Percentiles rank a stretch among this genome's conserved stretches.
Conservation (phyloP, 1,140 invertebrate species). For the Lepidurus couesii region DNA sequence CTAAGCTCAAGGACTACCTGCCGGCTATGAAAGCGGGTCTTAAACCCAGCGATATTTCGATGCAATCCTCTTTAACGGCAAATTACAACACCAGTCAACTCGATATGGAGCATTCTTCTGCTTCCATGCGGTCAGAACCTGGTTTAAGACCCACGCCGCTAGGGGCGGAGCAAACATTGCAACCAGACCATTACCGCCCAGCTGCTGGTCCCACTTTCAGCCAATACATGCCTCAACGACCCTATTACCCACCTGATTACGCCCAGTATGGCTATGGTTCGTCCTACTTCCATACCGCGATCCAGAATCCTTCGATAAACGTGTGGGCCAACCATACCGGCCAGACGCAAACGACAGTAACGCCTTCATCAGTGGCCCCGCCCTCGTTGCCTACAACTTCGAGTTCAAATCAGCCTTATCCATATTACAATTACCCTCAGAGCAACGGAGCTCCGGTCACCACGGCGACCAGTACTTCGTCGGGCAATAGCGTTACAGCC, state of each 20-base stretch:
- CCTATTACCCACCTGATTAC: neutral
- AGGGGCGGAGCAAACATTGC: conserved; percentile 32
- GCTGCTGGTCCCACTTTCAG: neutral
- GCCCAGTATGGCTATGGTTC: neutral
- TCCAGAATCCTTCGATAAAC: neutral
- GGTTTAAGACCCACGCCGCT: conserved; percentile 31
- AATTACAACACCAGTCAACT: neutral
- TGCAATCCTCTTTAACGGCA: neutral
- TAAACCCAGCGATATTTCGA: conserved; percentile 20
- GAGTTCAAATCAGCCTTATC: neutral
- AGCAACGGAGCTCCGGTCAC: neutral
- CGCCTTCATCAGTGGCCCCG: neutral
- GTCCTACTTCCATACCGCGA: neutral
- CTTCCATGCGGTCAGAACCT: neutral
- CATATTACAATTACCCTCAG: neutral
- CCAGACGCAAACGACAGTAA: neutral
- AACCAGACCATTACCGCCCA: conserved; percentile 22
- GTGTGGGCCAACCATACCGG: neutral
- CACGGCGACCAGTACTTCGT: neutral
- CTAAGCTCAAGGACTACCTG: conserved; percentile 82
- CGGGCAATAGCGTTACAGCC: neutral
- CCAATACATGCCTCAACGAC: neutral
- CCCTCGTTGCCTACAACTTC: neutral
- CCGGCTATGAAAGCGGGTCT: conserved; percentile 54
- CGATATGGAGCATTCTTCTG: neutral